A percentile compares a stretch with the other conserved stretches of the same genome.
Conservation (phyloP, 37 sponge, comb jelly and placozoan genomes). For the Aphrocallistes beatrix region DNA sequence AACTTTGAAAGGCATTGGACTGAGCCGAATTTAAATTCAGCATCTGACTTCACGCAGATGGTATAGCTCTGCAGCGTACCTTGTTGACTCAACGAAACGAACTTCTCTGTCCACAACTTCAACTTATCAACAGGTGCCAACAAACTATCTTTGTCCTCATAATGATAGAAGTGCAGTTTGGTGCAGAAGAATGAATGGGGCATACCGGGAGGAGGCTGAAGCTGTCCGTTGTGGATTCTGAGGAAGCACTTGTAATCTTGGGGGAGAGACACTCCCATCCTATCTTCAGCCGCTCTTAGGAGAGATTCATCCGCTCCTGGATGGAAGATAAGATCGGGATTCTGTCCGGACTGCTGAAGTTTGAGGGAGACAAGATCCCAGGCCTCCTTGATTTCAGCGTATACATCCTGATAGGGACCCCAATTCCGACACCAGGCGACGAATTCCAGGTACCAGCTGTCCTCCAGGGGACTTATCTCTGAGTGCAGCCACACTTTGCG, state of each 20-base stretch:
- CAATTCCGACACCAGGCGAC: not conserved
- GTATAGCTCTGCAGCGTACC: not conserved
- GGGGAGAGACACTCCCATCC: constrained; percentile 23
- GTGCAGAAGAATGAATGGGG: not conserved
- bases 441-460: constrained; percentile 29
- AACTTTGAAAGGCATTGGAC: not conserved
- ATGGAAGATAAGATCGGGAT: not conserved
- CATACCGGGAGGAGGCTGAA: constrained; percentile 29
- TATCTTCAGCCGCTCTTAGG: not conserved
- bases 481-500: constrained; percentile 16
- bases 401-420: constrained; percentile 27
- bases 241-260: constrained; percentile 26
- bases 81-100: not conserved
- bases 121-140: not conserved
- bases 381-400: constrained; percentile 31
- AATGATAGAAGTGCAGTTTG: not conserved
- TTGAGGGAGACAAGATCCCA: constrained; percentile 20
- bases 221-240: constrained; percentile 23
- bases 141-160: not conserved
- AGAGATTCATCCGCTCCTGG: constrained; percentile 18
- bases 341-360: not conserved
- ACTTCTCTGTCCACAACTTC: not conserved
- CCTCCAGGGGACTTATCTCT: not conserved
- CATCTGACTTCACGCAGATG: not conserved
- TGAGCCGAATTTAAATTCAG: not conserved